phyloP scores from a whole-genome alignment of 2,888 invertebrate species.

The Junonia oenone region DNA sequence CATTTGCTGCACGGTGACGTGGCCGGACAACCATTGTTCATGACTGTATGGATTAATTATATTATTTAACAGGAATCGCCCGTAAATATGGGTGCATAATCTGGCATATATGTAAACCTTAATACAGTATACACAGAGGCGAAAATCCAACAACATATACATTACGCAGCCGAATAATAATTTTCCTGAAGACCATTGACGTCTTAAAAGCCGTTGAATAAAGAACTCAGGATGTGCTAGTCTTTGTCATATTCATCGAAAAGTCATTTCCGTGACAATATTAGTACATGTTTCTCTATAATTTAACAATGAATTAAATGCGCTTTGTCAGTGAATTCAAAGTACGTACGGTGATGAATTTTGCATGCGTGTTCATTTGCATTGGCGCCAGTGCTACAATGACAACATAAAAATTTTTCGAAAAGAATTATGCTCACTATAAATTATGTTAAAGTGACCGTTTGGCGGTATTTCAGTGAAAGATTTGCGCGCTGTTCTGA shows the following conservation, averaged over 20 bases:
- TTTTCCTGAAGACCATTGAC: conserved; percentile 20
- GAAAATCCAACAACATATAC: not conserved
- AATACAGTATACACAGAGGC: conserved; percentile 6
- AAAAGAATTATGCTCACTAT: conserved; percentile 49
- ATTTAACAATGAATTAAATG: conserved; percentile 38
- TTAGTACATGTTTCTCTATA: conserved; percentile 17
- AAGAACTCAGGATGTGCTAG: conserved; percentile 20
- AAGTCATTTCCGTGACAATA: conserved; percentile 13
- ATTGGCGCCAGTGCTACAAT: conserved; percentile 48
- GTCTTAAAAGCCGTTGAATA: conserved; percentile 19
- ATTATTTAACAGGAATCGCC: conserved; percentile 31
- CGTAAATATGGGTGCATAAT: conserved; percentile 8
- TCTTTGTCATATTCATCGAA: conserved; percentile 29
- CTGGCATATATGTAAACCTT: conserved; percentile 2
- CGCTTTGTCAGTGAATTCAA: conserved; percentile 38
- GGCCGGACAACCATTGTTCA: conserved; percentile 60
- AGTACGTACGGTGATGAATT: conserved; percentile 37
- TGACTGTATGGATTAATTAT: conserved; percentile 32
- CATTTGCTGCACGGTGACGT: conserved; percentile 47
- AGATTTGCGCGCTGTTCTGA: conserved; percentile 45
- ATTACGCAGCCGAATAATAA: not conserved
- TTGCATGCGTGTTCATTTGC: conserved; percentile 44
- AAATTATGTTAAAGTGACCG: conserved; percentile 60
- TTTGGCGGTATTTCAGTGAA: conserved; percentile 44
- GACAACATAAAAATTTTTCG: conserved; percentile 44